Conservation (phyloP, 2,888 invertebrate genomes). For the Limenitis camilla region DNA sequence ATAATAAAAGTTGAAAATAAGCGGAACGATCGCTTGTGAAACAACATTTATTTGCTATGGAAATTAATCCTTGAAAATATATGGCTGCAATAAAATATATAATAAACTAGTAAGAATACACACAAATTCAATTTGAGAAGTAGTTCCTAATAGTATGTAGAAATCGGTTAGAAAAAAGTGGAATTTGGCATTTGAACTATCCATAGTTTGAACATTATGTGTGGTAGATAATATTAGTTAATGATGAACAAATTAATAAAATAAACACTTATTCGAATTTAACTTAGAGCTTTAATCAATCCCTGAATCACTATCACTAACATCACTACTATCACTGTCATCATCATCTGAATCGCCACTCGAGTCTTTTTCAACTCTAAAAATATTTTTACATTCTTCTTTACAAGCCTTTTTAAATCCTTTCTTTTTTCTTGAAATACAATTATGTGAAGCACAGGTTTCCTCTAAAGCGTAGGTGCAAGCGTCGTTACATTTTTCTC, state of each 20-base stretch:
- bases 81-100: too few species aligned
- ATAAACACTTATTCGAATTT: background rate
- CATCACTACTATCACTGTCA: conserved; percentile 11
- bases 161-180: too few species aligned
- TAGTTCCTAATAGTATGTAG: too few species aligned
- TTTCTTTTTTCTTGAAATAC: conserved; percentile 26
- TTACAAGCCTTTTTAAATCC: conserved; percentile 33
- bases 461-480: conserved; percentile 28
- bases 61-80: too few species aligned
- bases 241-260: background rate
- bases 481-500: conserved; percentile 34
- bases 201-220: too few species aligned
- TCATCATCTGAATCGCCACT: conserved; percentile 9
- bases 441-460: conserved; percentile 31
- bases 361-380: conserved; percentile 8
- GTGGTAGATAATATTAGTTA: too few species aligned
- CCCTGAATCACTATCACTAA: conserved; percentile 11
- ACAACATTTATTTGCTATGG: conserved; percentile 12
- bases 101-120: too few species aligned
- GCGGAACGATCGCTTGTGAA: conserved; percentile 1
- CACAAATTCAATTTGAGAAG: too few species aligned
- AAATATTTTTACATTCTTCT: conserved; percentile 33
- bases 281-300: conserved; percentile 6
- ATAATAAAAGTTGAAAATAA: background rate
- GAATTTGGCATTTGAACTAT: too few species aligned